Base-by-base conservation (phyloP, 2,797 vertebrate genomes). In the Enteromius afrohamiltoni region DNA sequence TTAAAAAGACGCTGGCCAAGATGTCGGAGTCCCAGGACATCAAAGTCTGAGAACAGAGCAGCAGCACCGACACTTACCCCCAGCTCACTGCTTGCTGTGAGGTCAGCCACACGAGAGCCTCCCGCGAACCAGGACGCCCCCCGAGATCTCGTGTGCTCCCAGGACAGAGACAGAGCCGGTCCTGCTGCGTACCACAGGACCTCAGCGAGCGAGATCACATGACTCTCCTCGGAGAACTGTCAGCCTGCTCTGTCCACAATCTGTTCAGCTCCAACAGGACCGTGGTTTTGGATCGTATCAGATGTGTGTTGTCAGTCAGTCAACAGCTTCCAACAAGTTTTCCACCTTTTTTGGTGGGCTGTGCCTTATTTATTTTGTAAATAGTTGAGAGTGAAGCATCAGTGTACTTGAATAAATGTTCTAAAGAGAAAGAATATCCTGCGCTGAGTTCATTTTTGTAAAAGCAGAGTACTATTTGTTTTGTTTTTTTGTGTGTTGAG, bases 21-120 rank as follows among this genome's bases (percentile, higher is more conserved):
- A 99, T 99, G 97, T 98, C 97, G 88, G 98, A 99, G 91, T 97
- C 97, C 0, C 98, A 99, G 93, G 98, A 99, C 88, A 98, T 99
- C 90, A 99, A 99, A 89, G 96, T 98, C 92, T 98, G 96, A 98
- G 9, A 51, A 67, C 73, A 19, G 17, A 29, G n/a, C 34, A 11
- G 53, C 16, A 42, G 3, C 47, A 77, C 81, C 10, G 29, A 67
- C 62, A 47, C 45, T 47, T 74, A 47, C 45, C 34, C 49, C 10
- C 6, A 80, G 42, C 58, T 13, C 75, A 76, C 34, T n/a, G 8
- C 51, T 53, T 58, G 31, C 34, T 21, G n/a, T 26, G 10, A n/a
- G 49, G 55, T 55, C 4, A 16, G 31, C 47, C 29, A 16, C n/a
- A 21, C 16, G 8, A 73, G 70, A 21, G 70, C 45, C 4, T 71